Evolutionary conservation across 2,113 vertebrate genomes (phyloP), one percentile per base, ranked within the genome.

Genomic region (Nothobranchius furzeri): DNA sequence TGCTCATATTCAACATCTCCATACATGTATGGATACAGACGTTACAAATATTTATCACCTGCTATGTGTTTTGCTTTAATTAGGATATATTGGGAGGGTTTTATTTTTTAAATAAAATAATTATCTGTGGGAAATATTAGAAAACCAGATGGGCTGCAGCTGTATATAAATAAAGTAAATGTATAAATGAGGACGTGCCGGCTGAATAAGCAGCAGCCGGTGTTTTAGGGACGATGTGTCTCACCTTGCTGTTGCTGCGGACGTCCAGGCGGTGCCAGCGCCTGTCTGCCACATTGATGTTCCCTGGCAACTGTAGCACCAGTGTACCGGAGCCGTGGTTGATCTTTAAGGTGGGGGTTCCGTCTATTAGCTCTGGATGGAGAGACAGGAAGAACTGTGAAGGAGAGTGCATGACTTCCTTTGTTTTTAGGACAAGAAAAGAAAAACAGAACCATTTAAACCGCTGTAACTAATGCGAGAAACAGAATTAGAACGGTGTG

Each of bases 201-300:
- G 15, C 25, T 60, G 61, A 66, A 55, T 12, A 54, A 51, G 50
- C 25, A 35, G 15, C 7, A 25, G 68, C 2, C 60, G 17, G 42
- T 54, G 75, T 50, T 42, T 53, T 59, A 69, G 14, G 35, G 68
- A 36, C 70, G 43, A 69, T 59, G 64, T 10, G 66, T 50, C 92
- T 72, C 64, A 96, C 95, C 94, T 95, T 94, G 85, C 93, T 93
- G 79, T 87, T 94, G 79, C 92, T 94, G 89, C 93, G 93, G 83
- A 97, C 90, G 78, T 96, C 95, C 45, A 96, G 87, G 36, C 87
- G 92, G 89, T 97, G 95, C 95, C 95, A 96, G 45, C 91, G 92
- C 82, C 93, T 93, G 91, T 96, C 95, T 37, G 95, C 93, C 60
- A 94, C 92, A 5, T 96, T 94, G 78, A 96, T 88, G 82, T 93